Evolutionary conservation across 2,888 invertebrate species (phyloP).

Genomic region (Phortica magna): DNA sequence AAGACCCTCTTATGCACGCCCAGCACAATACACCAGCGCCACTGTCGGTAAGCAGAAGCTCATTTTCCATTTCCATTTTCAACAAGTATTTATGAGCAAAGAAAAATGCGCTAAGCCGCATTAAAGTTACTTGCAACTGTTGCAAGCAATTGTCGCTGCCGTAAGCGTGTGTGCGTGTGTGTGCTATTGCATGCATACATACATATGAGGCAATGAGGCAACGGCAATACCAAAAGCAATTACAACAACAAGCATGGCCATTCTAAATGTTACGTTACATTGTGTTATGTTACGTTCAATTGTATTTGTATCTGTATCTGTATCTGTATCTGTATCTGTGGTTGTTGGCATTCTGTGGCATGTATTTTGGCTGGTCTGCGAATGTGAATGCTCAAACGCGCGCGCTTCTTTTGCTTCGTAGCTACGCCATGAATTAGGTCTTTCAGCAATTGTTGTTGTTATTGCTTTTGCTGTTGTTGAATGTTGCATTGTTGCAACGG

Average conservation of each 20-base stretch:
- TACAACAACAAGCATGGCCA: conserved; percentile 45
- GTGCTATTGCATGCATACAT: neutral
- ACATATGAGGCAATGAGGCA: neutral
- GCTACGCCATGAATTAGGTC: conserved; percentile 21
- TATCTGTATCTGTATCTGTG: no score
- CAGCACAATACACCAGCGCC: no score
- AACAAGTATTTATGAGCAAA: neutral
- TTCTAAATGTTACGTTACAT: conserved; percentile 67
- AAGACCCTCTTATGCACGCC: no score
- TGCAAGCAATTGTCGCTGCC: neutral
- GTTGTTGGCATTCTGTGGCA: neutral
- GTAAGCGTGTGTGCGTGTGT: conserved; percentile 16
- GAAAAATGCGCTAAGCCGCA: neutral
- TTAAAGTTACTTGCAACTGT: neutral
- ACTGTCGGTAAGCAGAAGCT: no score
- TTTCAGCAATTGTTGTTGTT: conserved; percentile 10
- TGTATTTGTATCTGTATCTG: conserved; percentile 42
- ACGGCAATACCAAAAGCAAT: conserved; percentile 20
- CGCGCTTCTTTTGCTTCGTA: conserved; percentile 13
- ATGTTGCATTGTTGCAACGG: neutral
- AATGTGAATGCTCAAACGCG: conserved; percentile 1
- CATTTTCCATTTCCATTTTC: neutral
- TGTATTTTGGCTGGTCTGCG: neutral
- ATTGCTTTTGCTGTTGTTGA: neutral
- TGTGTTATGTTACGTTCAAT: conserved; percentile 50